phyloP scores from a whole-genome alignment of 2,888 invertebrate species.

The Hydrotaea cyrtoneurina region DNA sequence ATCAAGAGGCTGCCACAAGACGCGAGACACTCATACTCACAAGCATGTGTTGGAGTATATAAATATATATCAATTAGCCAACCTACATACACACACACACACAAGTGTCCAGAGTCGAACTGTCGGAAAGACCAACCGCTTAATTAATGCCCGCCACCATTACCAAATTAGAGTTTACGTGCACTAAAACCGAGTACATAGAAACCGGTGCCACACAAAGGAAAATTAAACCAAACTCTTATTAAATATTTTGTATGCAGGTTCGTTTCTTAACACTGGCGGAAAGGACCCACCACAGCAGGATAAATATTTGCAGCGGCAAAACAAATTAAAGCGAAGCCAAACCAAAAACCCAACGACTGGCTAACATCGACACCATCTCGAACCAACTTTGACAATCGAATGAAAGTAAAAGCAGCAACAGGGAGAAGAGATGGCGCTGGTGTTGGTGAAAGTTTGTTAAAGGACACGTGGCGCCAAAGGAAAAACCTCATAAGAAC shows the following conservation, averaged over 20 bases:
- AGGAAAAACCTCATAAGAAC: background rate
- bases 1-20: background rate
- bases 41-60: no score
- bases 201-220: no score
- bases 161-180: no score
- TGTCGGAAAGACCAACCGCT: no score
- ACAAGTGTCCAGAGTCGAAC: no score
- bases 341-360: slow-evolving; percentile 1
- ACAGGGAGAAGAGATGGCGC: background rate
- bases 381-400: background rate
- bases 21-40: background rate
- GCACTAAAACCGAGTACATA: no score
- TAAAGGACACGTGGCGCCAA: slow-evolving; percentile 44
- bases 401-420: slow-evolving; percentile 1
- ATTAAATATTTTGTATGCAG: no score
- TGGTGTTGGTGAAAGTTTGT: background rate
- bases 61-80: background rate
- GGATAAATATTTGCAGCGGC: background rate
- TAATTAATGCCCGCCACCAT: no score
- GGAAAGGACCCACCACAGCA: no score
- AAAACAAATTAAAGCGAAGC: slow-evolving; percentile 25
- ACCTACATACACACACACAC: no score
- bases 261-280: no score
- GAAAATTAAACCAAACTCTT: background rate
- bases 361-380: background rate